phyloP scores from a whole-genome alignment of 2,888 invertebrate genomes.

The Chrysodeixis includens region DNA sequence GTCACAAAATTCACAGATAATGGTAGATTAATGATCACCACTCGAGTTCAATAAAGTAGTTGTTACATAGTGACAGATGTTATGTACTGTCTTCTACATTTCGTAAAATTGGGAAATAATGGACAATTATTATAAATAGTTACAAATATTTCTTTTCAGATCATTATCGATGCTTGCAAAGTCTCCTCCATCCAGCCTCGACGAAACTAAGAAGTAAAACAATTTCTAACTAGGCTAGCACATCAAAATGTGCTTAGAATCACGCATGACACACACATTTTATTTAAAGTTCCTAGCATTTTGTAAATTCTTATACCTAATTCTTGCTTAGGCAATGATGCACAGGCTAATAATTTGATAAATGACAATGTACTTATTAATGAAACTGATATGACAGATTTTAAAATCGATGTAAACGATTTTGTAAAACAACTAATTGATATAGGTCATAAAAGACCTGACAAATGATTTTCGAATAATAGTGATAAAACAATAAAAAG shows the following conservation, averaged over 20 bases:
- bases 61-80: neutral
- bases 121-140: neutral
- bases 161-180: conserved; percentile 84
- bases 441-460: neutral
- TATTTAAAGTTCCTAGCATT: conserved; percentile 52
- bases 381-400: neutral
- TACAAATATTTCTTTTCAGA: conserved; percentile 71
- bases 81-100: conserved; percentile 45
- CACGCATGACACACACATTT: conserved; percentile 41
- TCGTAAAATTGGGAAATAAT: neutral
- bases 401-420: neutral
- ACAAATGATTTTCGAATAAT: neutral
- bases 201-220: conserved; percentile 79
- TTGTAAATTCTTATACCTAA: conserved; percentile 47
- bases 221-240: conserved; percentile 30
- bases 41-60: conserved; percentile 8
- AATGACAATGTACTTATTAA: conserved; percentile 13
- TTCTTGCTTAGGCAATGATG: conserved; percentile 52
- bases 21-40: conserved; percentile 4
- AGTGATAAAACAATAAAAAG: neutral
- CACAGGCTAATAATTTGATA: conserved; percentile 43
- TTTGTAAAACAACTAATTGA: neutral
- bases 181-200: conserved; percentile 81
- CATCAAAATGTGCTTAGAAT: conserved; percentile 30
- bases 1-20: neutral